Evolutionary conservation across 2,797 vertebrate genomes (phyloP).

Genomic region (Pseudomugil gertrudae): DNA sequence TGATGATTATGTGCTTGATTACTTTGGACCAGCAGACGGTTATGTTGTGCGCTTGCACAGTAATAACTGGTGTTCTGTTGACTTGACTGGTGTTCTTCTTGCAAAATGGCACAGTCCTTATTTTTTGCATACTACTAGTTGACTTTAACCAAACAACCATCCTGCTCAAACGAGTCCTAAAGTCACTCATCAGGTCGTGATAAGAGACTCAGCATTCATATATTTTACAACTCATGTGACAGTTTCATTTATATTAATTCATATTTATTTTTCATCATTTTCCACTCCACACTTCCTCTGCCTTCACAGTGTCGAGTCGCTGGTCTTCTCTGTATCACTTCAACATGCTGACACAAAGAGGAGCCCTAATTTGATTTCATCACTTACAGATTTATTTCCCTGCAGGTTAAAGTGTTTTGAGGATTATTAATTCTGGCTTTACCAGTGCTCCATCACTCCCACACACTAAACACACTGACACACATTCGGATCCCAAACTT

Average conservation of each 20-base stretch:
- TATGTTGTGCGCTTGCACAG: too few species aligned
- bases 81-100: too few species aligned
- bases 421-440: constrained; percentile 43
- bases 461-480: constrained; percentile 34
- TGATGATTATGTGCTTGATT: too few species aligned
- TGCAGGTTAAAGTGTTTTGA: constrained; percentile 38
- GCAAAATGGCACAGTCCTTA: neutral
- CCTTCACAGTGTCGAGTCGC: neutral
- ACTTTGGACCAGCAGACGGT: too few species aligned
- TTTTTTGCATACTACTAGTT: neutral
- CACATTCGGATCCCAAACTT: constrained; percentile 52
- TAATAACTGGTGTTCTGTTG: too few species aligned
- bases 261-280: neutral
- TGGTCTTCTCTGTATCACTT: constrained; percentile 1
- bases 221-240: neutral
- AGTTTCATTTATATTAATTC: neutral
- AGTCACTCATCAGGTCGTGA: neutral
- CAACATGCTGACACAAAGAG: constrained; percentile 11
- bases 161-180: neutral
- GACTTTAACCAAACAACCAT: neutral
- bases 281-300: constrained; percentile 10
- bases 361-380: neutral
- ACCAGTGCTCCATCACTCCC: constrained; percentile 35
- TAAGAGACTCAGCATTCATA: neutral
- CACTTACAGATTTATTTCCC: constrained; percentile 1